phyloP scores from a whole-genome alignment of 2,797 vertebrate genomes.

The Vultur gryphus region DNA sequence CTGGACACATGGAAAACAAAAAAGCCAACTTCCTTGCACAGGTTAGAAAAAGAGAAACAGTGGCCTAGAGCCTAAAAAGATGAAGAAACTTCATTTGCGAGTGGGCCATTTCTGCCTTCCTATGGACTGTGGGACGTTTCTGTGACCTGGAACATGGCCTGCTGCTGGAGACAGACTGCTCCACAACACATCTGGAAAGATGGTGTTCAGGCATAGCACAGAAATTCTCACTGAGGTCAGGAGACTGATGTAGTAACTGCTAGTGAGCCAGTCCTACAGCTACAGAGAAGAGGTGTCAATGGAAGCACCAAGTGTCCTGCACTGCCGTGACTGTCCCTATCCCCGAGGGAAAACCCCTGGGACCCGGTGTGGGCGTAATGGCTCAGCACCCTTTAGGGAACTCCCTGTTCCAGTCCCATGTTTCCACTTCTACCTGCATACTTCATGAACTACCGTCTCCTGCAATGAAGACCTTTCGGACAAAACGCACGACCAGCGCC shows the following conservation, averaged over 20 bases:
- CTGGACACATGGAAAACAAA: not conserved
- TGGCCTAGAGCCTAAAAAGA: not conserved
- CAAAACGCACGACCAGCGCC: not conserved
- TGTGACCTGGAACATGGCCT: not conserved
- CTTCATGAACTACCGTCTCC: rapidly evolving
- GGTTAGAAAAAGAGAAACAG: not conserved
- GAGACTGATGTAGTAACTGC: not conserved
- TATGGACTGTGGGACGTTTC: rapidly evolving
- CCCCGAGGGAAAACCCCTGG: rapidly evolving
- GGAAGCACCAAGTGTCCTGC: no score
- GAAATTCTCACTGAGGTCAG: no score
- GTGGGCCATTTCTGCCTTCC: not conserved
- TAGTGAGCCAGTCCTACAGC: no score
- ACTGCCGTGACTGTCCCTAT: rapidly evolving
- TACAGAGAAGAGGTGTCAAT: not conserved
- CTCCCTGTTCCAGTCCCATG: not conserved
- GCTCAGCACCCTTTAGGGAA: rapidly evolving
- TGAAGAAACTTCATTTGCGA: no score
- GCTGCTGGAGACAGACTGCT: not conserved
- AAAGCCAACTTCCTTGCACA: not conserved
- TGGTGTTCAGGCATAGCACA: no score
- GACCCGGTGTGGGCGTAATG: rapidly evolving
- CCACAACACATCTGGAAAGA: no score
- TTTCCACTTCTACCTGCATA: rapidly evolving
- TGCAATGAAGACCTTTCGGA: rapidly evolving